These are phyloP conservation scores for Netelia melanura DNA, from an alignment of 2,888 invertebrate species.

Conservation along the genomic window DNA sequence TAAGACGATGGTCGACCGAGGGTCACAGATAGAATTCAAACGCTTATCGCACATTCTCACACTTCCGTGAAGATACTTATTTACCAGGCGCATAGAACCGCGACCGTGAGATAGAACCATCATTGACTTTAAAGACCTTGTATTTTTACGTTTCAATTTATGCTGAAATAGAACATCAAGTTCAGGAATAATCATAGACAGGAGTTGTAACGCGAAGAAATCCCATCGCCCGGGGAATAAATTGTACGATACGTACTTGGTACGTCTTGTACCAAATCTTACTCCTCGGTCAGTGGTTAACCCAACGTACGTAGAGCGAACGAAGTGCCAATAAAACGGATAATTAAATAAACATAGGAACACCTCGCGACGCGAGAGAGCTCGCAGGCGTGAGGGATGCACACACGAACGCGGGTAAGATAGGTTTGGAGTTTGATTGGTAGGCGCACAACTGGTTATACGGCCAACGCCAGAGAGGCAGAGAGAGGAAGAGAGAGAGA, in stretches of 20 bases:
- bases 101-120: slow-evolving; percentile 6
- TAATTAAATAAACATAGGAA: slow-evolving; percentile 74
- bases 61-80: slow-evolving; percentile 23
- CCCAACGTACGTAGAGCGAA: slow-evolving; percentile 44
- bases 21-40: slow-evolving; percentile 43
- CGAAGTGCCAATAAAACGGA: slow-evolving; percentile 70
- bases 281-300: slow-evolving; percentile 58
- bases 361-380: slow-evolving; percentile 57
- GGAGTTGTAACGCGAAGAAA: slow-evolving; percentile 17
- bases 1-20: slow-evolving; percentile 40
- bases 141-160: not conserved
- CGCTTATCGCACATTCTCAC: slow-evolving; percentile 37
- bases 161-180: too few species aligned
- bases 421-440: slow-evolving; percentile 74
- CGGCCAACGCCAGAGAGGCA: slow-evolving; percentile 44
- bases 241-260: slow-evolving; percentile 36
- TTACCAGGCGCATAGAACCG: slow-evolving; percentile 10
- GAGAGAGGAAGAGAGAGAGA: not conserved
- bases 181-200: not conserved
- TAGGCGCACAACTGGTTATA: slow-evolving; percentile 74
- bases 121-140: not conserved
- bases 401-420: slow-evolving; percentile 59
- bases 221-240: slow-evolving; percentile 44
- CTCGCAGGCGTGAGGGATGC: slow-evolving; percentile 47
- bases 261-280: slow-evolving; percentile 56